Percentiles rank a stretch among this genome's conserved stretches.
phyloP scores from a whole-genome alignment of 2,797 vertebrate genomes.

The Florisuga fusca region DNA sequence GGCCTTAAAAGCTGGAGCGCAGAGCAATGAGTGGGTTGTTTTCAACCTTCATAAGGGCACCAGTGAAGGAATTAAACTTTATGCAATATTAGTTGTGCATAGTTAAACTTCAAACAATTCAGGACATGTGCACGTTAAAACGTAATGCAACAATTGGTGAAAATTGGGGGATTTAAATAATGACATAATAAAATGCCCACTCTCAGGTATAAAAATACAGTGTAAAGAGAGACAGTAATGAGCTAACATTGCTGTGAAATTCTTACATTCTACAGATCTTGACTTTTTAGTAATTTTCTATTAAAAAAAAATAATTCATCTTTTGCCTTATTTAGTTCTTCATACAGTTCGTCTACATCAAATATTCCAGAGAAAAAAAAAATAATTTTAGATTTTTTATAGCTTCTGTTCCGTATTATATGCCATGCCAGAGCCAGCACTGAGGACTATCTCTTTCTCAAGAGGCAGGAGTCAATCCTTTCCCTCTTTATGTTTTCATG shows the following conservation, averaged over 20 bases:
- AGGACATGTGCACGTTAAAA: not conserved
- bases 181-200: not conserved
- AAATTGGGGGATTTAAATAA: not conserved
- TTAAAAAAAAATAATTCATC: not conserved
- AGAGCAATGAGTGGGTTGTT: not conserved
- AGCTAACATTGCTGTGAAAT: not conserved
- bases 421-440: not conserved
- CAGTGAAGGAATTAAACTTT: not conserved
- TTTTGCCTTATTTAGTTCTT: not conserved
- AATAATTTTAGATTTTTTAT: not conserved
- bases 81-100: not conserved
- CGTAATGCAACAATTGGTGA: not conserved
- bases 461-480: not conserved
- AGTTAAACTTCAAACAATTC: constrained; percentile 5
- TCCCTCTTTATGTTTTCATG: not conserved
- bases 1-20: not conserved
- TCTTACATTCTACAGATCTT: not conserved
- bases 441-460: not conserved
- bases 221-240: not conserved
- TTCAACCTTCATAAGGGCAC: not conserved
- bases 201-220: not conserved
- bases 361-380: not conserved
- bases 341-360: not conserved
- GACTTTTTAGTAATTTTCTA: not conserved
- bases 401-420: not conserved